Evolutionary conservation across 1,140 invertebrate species (phyloP).

Genomic region (Riptortus pedestris): DNA sequence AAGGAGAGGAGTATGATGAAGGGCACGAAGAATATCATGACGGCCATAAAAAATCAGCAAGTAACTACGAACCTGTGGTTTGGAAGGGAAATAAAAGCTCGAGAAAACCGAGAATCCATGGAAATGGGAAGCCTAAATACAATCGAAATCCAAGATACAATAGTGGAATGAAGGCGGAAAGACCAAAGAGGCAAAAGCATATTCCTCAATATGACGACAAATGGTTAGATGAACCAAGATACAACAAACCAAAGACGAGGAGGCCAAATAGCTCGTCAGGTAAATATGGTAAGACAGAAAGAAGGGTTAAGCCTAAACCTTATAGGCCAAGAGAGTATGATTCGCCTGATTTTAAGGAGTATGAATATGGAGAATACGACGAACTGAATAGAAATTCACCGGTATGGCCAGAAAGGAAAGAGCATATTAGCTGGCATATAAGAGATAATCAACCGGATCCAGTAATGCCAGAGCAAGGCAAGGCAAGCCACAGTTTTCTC

Average conservation of each 20-base stretch:
- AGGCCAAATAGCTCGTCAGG: background rate
- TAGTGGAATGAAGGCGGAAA: background rate
- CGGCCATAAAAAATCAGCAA: background rate
- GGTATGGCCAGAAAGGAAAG: conserved; percentile 22
- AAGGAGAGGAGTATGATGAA: background rate
- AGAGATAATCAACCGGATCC: background rate
- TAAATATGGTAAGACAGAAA: background rate
- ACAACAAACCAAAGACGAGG: background rate
- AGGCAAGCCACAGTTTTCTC: too few species aligned
- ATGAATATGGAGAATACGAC: background rate
- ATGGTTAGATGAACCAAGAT: background rate
- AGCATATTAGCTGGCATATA: conserved; percentile 23
- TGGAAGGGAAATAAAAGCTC: background rate
- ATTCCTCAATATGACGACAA: background rate
- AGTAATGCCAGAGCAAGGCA: background rate
- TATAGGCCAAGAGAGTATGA: background rate
- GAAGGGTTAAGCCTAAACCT: background rate
- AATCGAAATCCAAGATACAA: background rate
- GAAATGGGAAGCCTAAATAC: background rate
- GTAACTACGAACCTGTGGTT: background rate
- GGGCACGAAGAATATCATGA: background rate
- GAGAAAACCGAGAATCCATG: background rate
- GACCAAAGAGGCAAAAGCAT: background rate
- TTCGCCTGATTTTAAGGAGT: background rate
- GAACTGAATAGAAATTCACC: background rate